Evolutionary conservation across 2,797 vertebrate genomes (phyloP), one percentile per base, ranked within the genome.

Genomic region (Danio tinwini): DNA sequence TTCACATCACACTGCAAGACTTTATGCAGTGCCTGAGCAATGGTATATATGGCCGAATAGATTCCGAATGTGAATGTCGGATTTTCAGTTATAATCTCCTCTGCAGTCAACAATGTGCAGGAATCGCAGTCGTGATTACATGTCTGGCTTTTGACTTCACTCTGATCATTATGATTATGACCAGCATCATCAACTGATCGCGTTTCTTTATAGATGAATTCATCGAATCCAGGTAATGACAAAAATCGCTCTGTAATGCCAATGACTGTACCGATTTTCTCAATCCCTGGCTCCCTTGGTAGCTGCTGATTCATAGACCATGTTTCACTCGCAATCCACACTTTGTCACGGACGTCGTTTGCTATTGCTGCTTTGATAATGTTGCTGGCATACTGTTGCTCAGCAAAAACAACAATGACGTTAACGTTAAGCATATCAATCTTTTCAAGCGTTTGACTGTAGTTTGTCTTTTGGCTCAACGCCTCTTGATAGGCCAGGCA

Each of bases 301-400:
- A 94, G 80, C 0, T 61, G 53, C 0, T 84, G 86, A 78, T 93
- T 92, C 76, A 95, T 79, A 0, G 86, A 88, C 96, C 96, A 96
- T 14, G 86, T 86, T n/a, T 97, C 95, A 0, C 90, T 90, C 13
- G 93, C 93, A 0, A 96, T 89, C 96, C 96, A 96, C 56, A 97
- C 94, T 81, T 94, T 96, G 69, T 90, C 81, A 0, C 85, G 92
- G 70, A 96, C 1, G 0, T 95, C 93, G 39, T 78, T 75, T 82
- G 76, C 47, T 29, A 96, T 81, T 55, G 94, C 94, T 0, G 91
- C 87, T 53, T 86, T 0, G 0, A 96, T 92, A 73, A 97, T 88
- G 0, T 69, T n/a, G 29, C 50, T 59, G 5, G 87, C 92, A 0
- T 39, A 75, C 14, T 0, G 1, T 50, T 70, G 52, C 6, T 4